These are phyloP conservation scores for Lomographa bimaculata DNA, from an alignment of 2,888 invertebrate species.

Conservation along the genomic window DNA sequence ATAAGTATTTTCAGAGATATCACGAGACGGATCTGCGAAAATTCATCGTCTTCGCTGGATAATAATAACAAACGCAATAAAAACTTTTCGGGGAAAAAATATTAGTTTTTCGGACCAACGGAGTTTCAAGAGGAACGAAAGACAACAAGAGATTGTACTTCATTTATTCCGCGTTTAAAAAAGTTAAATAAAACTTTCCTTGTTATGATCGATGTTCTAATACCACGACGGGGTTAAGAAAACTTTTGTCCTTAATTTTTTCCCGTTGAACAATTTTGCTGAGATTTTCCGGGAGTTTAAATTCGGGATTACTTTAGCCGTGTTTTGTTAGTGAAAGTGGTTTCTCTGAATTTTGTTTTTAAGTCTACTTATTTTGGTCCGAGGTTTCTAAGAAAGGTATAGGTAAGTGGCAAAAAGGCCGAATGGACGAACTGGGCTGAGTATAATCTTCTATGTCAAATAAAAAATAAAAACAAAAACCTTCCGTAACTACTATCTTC, in stretches of 20 bases:
- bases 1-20: slow-evolving; percentile 51
- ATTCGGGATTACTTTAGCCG: slow-evolving; percentile 34
- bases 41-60: slow-evolving; percentile 46
- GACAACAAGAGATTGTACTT: slow-evolving; percentile 50
- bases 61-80: slow-evolving; percentile 59
- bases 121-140: slow-evolving; percentile 50
- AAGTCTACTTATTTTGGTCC: not conserved
- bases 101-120: slow-evolving; percentile 54
- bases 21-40: slow-evolving; percentile 43
- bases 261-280: slow-evolving; percentile 17
- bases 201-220: slow-evolving; percentile 38
- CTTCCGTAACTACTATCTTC: too few relatives aligned
- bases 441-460: too few relatives aligned
- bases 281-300: slow-evolving; percentile 35
- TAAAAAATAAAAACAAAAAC: too few relatives aligned
- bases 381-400: too few relatives aligned
- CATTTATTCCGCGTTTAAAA: slow-evolving; percentile 45
- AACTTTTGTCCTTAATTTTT: slow-evolving; percentile 21
- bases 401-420: too few relatives aligned
- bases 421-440: too few relatives aligned
- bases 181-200: slow-evolving; percentile 45
- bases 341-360: slow-evolving; percentile 35
- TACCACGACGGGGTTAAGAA: slow-evolving; percentile 20
- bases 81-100: slow-evolving; percentile 55
- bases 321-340: slow-evolving; percentile 32